A percentile compares a stretch with the other conserved stretches of the same genome.
Conservation (phyloP, 2,797 vertebrate species). For the Crocidura indochinensis region DNA sequence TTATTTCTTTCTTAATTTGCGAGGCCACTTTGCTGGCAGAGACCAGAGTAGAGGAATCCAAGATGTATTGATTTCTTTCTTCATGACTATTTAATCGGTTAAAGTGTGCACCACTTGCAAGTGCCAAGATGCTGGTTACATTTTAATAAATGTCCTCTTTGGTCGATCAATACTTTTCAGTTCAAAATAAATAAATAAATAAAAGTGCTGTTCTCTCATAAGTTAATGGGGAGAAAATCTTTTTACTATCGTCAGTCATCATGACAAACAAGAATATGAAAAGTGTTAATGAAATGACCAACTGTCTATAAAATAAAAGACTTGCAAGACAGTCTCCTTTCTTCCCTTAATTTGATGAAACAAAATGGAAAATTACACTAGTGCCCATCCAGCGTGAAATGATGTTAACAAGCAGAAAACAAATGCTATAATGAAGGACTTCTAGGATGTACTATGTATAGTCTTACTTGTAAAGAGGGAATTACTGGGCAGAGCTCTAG, state of each 20-base stretch:
- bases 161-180: constrained; percentile 86
- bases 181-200: constrained; percentile 83
- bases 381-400: constrained; percentile 84
- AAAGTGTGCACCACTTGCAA: constrained; percentile 85
- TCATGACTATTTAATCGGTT: constrained; percentile 90
- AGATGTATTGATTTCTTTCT: constrained; percentile 88
- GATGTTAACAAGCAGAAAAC: constrained; percentile 86
- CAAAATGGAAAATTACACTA: constrained; percentile 89
- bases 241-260: constrained; percentile 89
- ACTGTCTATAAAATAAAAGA: constrained; percentile 90
- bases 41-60: constrained; percentile 84
- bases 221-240: constrained; percentile 89
- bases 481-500: constrained; percentile 85
- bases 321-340: constrained; percentile 87
- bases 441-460: constrained; percentile 87
- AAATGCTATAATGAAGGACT: constrained; percentile 83
- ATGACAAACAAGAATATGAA: constrained; percentile 90
- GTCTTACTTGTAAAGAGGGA: constrained; percentile 85
- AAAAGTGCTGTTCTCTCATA: constrained; percentile 85
- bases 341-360: constrained; percentile 88
- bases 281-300: constrained; percentile 90
- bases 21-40: constrained; percentile 85
- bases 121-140: constrained; percentile 88
- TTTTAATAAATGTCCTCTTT: constrained; percentile 91
- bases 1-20: constrained; percentile 88